Percentiles rank a stretch among this genome's conserved stretches.
These are phyloP conservation scores for Cydia pomonella DNA, from an alignment of 1,140 invertebrate genomes.

Conservation along the genomic window DNA sequence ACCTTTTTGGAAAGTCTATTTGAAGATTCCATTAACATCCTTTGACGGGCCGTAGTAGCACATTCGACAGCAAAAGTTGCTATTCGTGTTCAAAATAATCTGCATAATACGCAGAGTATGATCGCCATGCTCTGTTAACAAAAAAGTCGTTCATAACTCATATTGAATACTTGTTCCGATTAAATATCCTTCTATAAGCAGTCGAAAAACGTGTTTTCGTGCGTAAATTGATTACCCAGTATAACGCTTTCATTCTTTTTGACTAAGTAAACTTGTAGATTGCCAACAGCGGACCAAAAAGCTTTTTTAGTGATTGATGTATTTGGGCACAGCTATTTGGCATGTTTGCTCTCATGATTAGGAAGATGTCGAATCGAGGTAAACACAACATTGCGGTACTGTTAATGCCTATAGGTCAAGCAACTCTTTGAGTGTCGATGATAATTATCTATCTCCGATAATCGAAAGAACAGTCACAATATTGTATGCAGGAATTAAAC, in stretches of 20 bases:
- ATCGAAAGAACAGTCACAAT: background rate
- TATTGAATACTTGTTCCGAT: no score
- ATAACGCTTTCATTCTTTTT: background rate
- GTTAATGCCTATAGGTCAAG: conserved; percentile 5
- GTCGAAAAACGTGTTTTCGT: no score
- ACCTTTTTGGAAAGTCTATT: background rate
- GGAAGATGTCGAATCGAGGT: conserved; percentile 11
- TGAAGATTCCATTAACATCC: conserved; percentile 1
- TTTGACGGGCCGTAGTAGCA: background rate
- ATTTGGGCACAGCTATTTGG: conserved; percentile 31
- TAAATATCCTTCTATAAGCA: no score
- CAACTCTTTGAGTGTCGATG: background rate
- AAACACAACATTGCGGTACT: conserved; percentile 30
- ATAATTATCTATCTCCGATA: background rate
- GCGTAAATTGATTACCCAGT: no score
- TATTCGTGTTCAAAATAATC: background rate
- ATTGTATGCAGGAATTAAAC: background rate
- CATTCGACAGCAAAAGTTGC: background rate
- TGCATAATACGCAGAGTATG: no score
- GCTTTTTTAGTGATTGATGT: conserved; percentile 22
- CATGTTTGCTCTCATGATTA: conserved; percentile 24
- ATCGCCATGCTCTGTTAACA: no score
- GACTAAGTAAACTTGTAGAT: background rate
- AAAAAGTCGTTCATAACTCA: no score
- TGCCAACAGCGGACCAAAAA: background rate